A percentile compares a stretch with the other conserved stretches of the same genome.
phyloP scores from a whole-genome alignment of 1,140 invertebrate species.

The Ephestia elutella region DNA sequence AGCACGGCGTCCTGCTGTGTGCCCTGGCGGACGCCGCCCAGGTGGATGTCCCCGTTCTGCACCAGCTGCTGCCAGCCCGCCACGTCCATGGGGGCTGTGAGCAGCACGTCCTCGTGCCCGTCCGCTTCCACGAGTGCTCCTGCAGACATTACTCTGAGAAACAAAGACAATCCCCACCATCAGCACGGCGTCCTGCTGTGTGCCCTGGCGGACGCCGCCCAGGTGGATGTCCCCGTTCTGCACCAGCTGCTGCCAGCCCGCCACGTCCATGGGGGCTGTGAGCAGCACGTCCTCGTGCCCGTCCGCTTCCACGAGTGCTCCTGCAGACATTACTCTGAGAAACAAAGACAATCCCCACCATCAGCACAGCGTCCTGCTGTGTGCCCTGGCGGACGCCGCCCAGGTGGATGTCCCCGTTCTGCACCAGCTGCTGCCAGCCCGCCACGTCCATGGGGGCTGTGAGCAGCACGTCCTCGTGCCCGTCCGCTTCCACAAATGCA shows the following conservation, averaged over 20 bases:
- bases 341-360: too few relatives aligned
- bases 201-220: conserved; percentile 41
- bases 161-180: too few relatives aligned
- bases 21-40: conserved; percentile 47
- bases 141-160: too few relatives aligned
- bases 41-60: conserved; percentile 57
- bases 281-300: conserved; percentile 69
- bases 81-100: conserved; percentile 70
- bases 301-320: conserved; percentile 70
- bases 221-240: conserved; percentile 61
- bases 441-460: conserved; percentile 68
- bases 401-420: conserved; percentile 61
- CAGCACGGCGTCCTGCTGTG: too few relatives aligned
- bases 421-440: conserved; percentile 77
- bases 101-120: conserved; percentile 65
- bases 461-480: conserved; percentile 67
- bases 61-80: conserved; percentile 77
- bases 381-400: conserved; percentile 42
- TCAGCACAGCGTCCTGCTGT: too few relatives aligned
- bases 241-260: conserved; percentile 77
- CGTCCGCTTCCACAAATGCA: conserved; percentile 71
- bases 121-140: conserved; percentile 72
- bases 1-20: too few relatives aligned
- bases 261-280: conserved; percentile 68
- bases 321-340: too few relatives aligned